Base-by-base conservation (phyloP, 2,797 vertebrate species). In the Margarornis squamiger region DNA sequence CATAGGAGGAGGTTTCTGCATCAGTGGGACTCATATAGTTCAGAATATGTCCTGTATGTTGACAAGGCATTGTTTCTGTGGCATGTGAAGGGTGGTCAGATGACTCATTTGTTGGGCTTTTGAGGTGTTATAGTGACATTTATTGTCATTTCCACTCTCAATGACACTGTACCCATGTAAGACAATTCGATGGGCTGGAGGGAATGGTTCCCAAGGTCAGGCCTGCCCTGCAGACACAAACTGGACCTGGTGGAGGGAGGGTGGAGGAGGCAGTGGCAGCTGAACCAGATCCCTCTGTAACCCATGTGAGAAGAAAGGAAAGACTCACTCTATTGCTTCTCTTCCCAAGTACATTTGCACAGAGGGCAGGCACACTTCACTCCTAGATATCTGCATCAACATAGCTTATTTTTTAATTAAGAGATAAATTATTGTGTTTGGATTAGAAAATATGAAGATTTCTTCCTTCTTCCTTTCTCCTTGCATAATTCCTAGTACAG, bases 131-230 rank as follows among this genome's bases (percentile, higher is more conserved):
- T 8, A 39, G 48, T 36, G 27, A 71, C 7, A 12, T 65, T 61
- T 45, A 12, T 14, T 32, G 15, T 57, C 27, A 17, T n/a, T 72
- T 71, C 58, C 24, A 39, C 32, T 84, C 34, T 67, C 27, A 51
- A 12, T 0, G 0, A 12, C 1, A 3, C n/a, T 46, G 26, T 41
- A 30, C 34, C 34, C 7, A 6, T 19, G 12, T 30, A n/a, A 63
- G 49, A 72, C 88, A 62, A 43, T n/a, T 26, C 11, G 12, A 14
- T 58, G 74, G 30, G 27, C 48, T 87, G 63, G 63, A 48, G 34
- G 16, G 19, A 45, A 27, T 54, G 57, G 54, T 87, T 46, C 39
- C 54, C 0, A 2, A 22, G 58, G 32, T 24, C 43, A 66, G 20
- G 20, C 70, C 57, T 86, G 73, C 26, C 36, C 67, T 51, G 41